phyloP scores from a whole-genome alignment of 2,797 vertebrate genomes.

The Poeciliopsis turneri region DNA sequence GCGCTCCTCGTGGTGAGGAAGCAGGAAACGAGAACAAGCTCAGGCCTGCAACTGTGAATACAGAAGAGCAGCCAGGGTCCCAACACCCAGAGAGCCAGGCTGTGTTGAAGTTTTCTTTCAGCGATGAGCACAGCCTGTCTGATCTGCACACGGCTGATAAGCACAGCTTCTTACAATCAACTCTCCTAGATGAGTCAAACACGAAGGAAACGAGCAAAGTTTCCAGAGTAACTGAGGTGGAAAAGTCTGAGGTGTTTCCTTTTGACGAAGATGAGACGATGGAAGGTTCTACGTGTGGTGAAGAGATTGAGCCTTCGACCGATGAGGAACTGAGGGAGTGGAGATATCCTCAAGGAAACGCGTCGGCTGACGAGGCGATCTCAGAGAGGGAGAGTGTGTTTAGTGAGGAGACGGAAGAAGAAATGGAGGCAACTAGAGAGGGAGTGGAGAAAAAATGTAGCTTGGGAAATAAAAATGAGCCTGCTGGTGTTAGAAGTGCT shows the following conservation, averaged over 20 bases:
- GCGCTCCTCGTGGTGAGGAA: constrained; percentile 3
- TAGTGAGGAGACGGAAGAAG: neutral
- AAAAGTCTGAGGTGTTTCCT: constrained; percentile 2
- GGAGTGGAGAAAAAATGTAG: neutral
- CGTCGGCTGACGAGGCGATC: neutral
- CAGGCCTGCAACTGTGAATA: constrained; percentile 2
- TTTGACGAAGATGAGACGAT: constrained; percentile 33
- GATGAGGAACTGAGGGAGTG: constrained; percentile 64
- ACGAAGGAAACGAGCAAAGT: accelerated
- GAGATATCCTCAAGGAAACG: constrained; percentile 53
- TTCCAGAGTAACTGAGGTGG: neutral
- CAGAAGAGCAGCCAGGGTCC: constrained; percentile 13
- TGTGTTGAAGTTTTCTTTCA: constrained; percentile 47
- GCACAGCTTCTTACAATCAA: constrained; percentile 13
- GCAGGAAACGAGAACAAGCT: constrained; percentile 7
- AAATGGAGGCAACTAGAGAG: neutral
- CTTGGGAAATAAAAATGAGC: neutral
- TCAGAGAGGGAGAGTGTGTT: neutral
- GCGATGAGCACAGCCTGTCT: constrained; percentile 28
- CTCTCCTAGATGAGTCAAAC: neutral
- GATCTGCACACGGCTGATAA: constrained; percentile 19
- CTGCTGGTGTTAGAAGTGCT: neutral
- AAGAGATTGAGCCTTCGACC: constrained; percentile 58
- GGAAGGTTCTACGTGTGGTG: constrained; percentile 24
- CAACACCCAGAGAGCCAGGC: constrained; percentile 14